A percentile compares a stretch with the other conserved stretches of the same genome.
Evolutionary conservation across 2,113 vertebrate species (phyloP).

Genomic region (Beaufortia kweichowensis): DNA sequence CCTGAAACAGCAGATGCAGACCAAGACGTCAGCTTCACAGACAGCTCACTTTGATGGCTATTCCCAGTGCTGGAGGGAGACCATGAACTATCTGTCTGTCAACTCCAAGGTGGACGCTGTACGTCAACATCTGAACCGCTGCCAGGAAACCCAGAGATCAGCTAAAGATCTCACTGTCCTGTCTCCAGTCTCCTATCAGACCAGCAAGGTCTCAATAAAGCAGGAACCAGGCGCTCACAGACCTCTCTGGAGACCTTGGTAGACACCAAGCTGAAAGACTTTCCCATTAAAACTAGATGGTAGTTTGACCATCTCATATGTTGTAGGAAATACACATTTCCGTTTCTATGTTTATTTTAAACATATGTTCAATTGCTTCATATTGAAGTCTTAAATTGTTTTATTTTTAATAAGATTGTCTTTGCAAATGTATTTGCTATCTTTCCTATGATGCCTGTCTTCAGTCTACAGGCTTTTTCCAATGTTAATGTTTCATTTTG

Average conservation of each 20-base stretch:
- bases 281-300: conserved; percentile 46
- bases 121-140: conserved; percentile 43
- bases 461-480: conserved; percentile 9
- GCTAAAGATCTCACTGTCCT: not conserved
- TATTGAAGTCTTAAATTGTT: conserved; percentile 34
- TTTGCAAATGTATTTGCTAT: not conserved
- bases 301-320: conserved; percentile 44
- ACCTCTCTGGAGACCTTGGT: conserved; percentile 79
- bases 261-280: conserved; percentile 32
- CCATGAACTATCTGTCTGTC: conserved; percentile 72
- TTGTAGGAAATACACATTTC: conserved; percentile 57
- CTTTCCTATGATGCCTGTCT: not conserved
- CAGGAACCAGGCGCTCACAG: conserved; percentile 44
- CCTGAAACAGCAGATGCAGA: conserved; percentile 63
- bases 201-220: conserved; percentile 57
- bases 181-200: conserved; percentile 14
- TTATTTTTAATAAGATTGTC: conserved; percentile 4
- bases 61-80: conserved; percentile 56
- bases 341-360: conserved; percentile 21
- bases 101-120: conserved; percentile 65
- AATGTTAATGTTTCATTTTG: conserved; percentile 22
- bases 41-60: conserved; percentile 70
- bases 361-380: conserved; percentile 34
- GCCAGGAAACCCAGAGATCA: conserved; percentile 36
- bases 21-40: conserved; percentile 46